phyloP scores from a whole-genome alignment of 2,113 vertebrate genomes.

The Gulo gulo region DNA sequence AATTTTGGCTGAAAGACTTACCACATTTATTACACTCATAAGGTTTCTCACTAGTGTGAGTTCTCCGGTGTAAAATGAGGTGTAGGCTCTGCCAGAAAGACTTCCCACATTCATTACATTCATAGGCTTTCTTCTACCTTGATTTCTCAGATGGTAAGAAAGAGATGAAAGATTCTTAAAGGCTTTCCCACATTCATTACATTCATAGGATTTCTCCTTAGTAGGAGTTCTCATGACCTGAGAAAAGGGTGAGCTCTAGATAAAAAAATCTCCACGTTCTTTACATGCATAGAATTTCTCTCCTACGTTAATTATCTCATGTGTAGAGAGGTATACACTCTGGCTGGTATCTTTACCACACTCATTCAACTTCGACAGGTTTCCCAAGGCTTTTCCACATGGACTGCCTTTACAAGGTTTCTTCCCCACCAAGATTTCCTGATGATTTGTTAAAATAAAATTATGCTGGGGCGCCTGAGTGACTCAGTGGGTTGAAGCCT shows the following conservation, averaged over 20 bases:
- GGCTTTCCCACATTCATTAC: background rate
- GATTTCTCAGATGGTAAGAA: background rate
- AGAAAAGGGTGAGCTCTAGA: background rate
- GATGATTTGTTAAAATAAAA: background rate
- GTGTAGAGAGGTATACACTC: background rate
- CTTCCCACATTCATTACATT: background rate
- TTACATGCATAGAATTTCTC: background rate
- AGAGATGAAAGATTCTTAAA: background rate
- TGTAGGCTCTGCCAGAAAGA: background rate
- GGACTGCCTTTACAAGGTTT: background rate
- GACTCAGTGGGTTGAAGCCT: too few species aligned
- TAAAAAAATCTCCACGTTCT: background rate
- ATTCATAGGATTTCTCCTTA: background rate
- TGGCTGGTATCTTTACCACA: background rate
- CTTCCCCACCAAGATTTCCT: background rate
- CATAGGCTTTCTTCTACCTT: background rate
- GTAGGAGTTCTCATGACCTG: background rate
- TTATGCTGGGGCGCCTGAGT: background rate
- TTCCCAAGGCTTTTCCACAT: background rate
- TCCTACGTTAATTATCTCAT: background rate
- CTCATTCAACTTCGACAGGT: background rate
- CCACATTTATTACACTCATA: background rate
- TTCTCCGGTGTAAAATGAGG: slow-evolving; percentile 13
- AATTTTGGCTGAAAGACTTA: background rate
- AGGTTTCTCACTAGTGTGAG: background rate